Percentiles rank a stretch among this genome's conserved stretches.
phyloP scores from a whole-genome alignment of 2,113 vertebrate genomes.

The Aepyceros melampus region DNA sequence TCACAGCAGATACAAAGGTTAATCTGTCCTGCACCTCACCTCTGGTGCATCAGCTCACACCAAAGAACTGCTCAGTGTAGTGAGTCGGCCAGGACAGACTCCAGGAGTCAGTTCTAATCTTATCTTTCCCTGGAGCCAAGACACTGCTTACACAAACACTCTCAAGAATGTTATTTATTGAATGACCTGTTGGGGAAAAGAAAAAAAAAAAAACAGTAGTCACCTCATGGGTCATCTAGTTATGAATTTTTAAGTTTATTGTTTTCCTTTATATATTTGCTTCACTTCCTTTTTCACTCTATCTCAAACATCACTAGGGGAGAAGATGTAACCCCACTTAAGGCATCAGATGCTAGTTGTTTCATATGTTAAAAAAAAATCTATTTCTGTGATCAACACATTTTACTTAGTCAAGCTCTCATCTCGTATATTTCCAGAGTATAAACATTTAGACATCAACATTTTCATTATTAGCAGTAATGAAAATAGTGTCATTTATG shows the following conservation, averaged over 20 bases:
- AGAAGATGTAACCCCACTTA: not conserved
- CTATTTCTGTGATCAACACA: not conserved
- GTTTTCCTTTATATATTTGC: not conserved
- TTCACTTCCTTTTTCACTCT: not conserved
- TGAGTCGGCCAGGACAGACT: not conserved
- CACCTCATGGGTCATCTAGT: not conserved
- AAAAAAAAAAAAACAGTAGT: not conserved
- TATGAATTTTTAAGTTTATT: not conserved
- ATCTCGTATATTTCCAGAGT: constrained; percentile 27
- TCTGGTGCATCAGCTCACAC: not conserved
- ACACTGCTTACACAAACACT: constrained; percentile 3
- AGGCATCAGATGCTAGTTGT: not conserved
- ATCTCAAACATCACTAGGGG: not conserved
- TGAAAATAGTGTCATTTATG: constrained; percentile 61
- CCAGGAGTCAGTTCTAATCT: constrained; percentile 22
- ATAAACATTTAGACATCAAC: constrained; percentile 68
- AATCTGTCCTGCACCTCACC: not conserved
- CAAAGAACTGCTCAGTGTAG: not conserved
- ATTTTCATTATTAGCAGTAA: constrained; percentile 59
- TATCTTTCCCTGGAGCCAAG: not conserved
- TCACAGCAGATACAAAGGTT: constrained; percentile 19
- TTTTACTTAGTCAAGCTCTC: constrained; percentile 30
- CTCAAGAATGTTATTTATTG: constrained; percentile 1
- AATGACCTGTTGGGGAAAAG: not conserved
- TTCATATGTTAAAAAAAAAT: not conserved